These are phyloP conservation scores for Druon quercuslanigerum DNA, from an alignment of 1,140 invertebrate genomes.

Conservation along the genomic window DNA sequence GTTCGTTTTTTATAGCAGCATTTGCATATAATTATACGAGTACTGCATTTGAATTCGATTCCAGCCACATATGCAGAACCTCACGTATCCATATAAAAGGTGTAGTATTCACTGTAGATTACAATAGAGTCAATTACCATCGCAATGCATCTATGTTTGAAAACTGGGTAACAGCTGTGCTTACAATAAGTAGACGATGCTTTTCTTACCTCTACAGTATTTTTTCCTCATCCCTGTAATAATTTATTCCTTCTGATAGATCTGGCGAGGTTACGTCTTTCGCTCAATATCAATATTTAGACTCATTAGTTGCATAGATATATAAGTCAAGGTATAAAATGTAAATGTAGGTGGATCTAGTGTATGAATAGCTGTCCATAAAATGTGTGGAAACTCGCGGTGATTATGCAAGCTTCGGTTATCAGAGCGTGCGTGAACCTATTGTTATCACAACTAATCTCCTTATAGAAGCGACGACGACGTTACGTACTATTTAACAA, in stretches of 20 bases:
- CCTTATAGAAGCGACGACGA: constrained; percentile 2
- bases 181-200: constrained; percentile 42
- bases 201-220: constrained; percentile 43
- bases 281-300: constrained; percentile 21
- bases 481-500: constrained; percentile 20
- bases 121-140: constrained; percentile 53
- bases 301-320: neutral
- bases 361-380: too few relatives aligned
- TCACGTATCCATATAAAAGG: neutral
- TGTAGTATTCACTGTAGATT: constrained; percentile 3
- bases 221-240: constrained; percentile 1
- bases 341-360: neutral
- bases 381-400: neutral
- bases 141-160: constrained; percentile 41
- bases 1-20: neutral
- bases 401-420: constrained; percentile 25
- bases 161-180: constrained; percentile 53
- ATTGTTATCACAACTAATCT: constrained; percentile 19
- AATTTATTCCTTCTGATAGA: constrained; percentile 19
- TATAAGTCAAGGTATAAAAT: neutral
- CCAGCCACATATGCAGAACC: constrained; percentile 24
- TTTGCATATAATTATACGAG: constrained; percentile 25
- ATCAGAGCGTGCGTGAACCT: constrained; percentile 27
- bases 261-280: constrained; percentile 15
- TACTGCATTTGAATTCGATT: constrained; percentile 19